Evolutionary conservation across 2,113 vertebrate species (phyloP).

Genomic region (Perccottus glenii): DNA sequence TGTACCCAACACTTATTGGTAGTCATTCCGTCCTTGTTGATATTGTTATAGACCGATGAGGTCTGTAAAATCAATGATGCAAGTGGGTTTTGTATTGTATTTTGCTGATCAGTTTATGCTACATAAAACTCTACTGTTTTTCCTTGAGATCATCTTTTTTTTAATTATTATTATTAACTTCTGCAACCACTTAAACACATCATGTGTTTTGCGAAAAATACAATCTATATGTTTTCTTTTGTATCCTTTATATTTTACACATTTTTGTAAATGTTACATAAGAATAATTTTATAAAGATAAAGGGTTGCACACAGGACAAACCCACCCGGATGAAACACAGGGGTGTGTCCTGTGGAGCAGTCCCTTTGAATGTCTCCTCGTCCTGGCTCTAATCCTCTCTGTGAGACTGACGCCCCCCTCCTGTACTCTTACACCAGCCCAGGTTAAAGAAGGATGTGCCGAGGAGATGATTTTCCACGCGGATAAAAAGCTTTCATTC

Average conservation of each 20-base stretch:
- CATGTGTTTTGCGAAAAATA: too few relatives aligned
- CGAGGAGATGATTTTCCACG: constrained; percentile 28
- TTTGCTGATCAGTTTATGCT: too few relatives aligned
- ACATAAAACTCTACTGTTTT: too few relatives aligned
- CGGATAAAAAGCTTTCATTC: constrained; percentile 20
- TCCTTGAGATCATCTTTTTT: too few relatives aligned
- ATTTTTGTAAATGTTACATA: neutral
- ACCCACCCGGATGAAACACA: constrained; percentile 36
- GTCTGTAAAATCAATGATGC: too few relatives aligned
- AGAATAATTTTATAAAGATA: neutral
- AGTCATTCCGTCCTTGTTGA: too few relatives aligned
- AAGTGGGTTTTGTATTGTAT: too few relatives aligned
- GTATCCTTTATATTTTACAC: neutral
- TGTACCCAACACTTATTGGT: too few relatives aligned
- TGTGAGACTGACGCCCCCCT: constrained; percentile 37
- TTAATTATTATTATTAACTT: too few relatives aligned
- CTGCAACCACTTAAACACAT: too few relatives aligned
- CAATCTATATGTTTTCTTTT: too few relatives aligned
- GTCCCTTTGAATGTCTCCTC: constrained; percentile 35
- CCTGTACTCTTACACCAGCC: constrained; percentile 35
- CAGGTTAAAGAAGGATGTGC: constrained; percentile 32
- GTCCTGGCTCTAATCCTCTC: constrained; percentile 59
- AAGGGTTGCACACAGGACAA: constrained; percentile 34
- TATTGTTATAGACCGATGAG: too few relatives aligned
- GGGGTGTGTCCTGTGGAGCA: constrained; percentile 36